Evolutionary conservation across 1,140 invertebrate species (phyloP).

Genomic region (Drosophila nasuta): DNA sequence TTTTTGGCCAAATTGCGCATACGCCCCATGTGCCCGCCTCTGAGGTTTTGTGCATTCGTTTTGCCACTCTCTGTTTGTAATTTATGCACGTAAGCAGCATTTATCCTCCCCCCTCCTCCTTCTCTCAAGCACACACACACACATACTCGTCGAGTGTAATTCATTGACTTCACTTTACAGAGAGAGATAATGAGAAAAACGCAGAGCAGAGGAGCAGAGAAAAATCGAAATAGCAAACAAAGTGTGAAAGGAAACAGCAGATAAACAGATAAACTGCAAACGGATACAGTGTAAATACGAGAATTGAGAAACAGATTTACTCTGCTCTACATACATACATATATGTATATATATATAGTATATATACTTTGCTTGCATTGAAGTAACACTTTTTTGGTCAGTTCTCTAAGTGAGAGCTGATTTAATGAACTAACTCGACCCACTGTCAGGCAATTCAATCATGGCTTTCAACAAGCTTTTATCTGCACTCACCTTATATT

Average conservation of each 20-base stretch:
- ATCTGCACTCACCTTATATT: constrained; percentile 17
- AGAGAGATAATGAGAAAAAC: constrained; percentile 71
- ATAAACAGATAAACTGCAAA: constrained; percentile 21
- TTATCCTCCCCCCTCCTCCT: neutral
- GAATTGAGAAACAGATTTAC: neutral
- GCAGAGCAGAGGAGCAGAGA: constrained; percentile 27
- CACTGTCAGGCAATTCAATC: constrained; percentile 59
- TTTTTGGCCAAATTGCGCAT: constrained; percentile 66
- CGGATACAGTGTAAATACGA: neutral
- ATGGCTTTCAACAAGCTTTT: constrained; percentile 59
- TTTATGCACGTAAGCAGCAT: constrained; percentile 67
- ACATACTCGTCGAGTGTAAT: constrained; percentile 29
- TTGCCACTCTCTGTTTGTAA: constrained; percentile 59
- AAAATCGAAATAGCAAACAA: constrained; percentile 45
- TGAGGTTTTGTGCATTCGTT: constrained; percentile 14
- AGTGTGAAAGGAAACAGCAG: neutral
- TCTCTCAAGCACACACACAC: neutral
- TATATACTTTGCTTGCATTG: too few relatives aligned
- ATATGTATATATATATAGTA: neutral
- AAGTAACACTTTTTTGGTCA: constrained; percentile 9
- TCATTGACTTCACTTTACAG: constrained; percentile 49
- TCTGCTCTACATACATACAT: neutral
- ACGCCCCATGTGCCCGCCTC: constrained; percentile 50
- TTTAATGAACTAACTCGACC: constrained; percentile 65
- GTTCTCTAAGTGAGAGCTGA: constrained; percentile 39